Conservation (phyloP, 2,797 vertebrate genomes). For the Avahi laniger region DNA sequence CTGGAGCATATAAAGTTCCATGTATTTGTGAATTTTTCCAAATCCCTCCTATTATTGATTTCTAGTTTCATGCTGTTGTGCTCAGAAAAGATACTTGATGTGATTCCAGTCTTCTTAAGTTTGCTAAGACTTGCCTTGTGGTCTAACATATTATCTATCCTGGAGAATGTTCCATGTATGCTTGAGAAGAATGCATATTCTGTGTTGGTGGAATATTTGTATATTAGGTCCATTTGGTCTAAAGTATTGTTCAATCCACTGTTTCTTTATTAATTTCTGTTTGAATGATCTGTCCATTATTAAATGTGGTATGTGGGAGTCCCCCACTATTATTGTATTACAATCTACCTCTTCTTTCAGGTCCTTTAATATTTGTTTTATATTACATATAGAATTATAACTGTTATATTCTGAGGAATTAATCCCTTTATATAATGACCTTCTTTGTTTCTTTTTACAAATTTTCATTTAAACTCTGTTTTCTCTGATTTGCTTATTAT, state of each 20-base stretch:
- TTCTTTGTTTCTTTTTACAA: too few relatives aligned
- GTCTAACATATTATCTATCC: background rate
- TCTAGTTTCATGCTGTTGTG: background rate
- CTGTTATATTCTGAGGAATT: background rate
- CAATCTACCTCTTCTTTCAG: background rate
- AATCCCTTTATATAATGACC: background rate
- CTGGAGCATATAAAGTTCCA: background rate
- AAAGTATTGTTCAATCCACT: background rate
- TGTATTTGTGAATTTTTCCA: background rate
- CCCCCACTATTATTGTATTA: background rate
- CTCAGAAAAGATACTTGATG: background rate
- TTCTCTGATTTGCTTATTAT: too few relatives aligned
- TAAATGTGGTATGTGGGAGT: background rate
- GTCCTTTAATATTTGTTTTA: background rate
- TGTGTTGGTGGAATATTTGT: background rate
- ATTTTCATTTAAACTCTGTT: too few relatives aligned
- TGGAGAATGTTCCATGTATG: background rate
- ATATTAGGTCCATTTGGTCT: background rate
- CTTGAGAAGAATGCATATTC: background rate
- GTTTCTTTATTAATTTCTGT: background rate
- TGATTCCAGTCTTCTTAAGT: background rate
- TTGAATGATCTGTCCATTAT: background rate
- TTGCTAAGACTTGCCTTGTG: background rate
- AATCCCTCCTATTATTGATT: background rate
- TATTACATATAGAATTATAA: background rate